These are phyloP conservation scores for Baryphthengus martii DNA, from an alignment of 2,113 vertebrate species.

Conservation along the genomic window DNA sequence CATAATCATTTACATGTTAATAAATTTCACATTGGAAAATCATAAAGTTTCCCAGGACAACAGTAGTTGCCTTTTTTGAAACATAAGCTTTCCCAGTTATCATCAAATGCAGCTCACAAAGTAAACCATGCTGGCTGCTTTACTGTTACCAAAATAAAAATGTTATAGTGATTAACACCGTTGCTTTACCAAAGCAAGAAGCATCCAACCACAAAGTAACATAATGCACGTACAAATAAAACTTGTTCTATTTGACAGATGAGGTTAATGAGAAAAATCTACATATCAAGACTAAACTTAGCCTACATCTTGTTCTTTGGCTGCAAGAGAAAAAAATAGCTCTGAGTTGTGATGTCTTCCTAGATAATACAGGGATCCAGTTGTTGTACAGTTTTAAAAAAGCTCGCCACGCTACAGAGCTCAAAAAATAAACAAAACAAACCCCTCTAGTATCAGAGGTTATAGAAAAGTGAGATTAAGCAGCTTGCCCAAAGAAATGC, in stretches of 20 bases:
- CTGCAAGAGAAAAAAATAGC: not conserved
- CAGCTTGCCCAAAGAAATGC: not conserved
- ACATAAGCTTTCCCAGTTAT: not conserved
- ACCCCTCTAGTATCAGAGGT: not conserved
- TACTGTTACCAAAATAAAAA: not conserved
- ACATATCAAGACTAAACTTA: not conserved
- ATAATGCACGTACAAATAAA: not conserved
- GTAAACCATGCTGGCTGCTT: not conserved
- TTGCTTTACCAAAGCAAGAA: not conserved
- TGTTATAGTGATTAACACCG: not conserved
- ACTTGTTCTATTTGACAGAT: not conserved
- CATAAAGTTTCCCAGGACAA: not conserved
- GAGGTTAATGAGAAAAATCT: not conserved
- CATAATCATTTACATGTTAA: not conserved
- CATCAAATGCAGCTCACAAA: not conserved
- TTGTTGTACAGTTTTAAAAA: not conserved
- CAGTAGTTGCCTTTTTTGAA: not conserved
- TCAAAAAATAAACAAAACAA: not conserved
- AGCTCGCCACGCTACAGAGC: not conserved
- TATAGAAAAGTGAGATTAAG: not conserved
- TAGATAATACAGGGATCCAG: not conserved
- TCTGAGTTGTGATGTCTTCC: not conserved
- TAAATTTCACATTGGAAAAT: not conserved
- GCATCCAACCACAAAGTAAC: not conserved
- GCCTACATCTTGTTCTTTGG: not conserved